phyloP scores from a whole-genome alignment of 1,140 invertebrate species.

The Anastrepha obliqua region DNA sequence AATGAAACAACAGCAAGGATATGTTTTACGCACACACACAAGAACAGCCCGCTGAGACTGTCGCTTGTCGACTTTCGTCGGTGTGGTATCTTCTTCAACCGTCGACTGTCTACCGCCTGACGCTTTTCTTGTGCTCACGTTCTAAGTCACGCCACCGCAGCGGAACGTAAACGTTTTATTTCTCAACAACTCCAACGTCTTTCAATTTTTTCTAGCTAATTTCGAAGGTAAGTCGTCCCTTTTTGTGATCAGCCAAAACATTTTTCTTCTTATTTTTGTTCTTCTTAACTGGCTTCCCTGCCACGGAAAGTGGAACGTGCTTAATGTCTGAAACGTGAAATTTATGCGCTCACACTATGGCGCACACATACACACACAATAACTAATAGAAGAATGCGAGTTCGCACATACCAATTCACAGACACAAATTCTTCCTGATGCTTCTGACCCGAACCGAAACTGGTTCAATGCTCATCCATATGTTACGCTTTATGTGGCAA shows the following conservation, averaged over 20 bases:
- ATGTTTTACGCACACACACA: not conserved
- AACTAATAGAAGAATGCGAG: not conserved
- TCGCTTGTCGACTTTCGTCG: not conserved
- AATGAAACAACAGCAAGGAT: not conserved
- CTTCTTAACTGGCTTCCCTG: not conserved
- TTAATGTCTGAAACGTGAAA: conserved; percentile 37
- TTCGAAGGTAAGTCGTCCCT: not conserved
- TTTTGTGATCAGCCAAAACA: conserved; percentile 1
- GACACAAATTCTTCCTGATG: not conserved
- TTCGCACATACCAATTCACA: not conserved
- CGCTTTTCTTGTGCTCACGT: conserved; percentile 12
- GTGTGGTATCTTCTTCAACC: not conserved
- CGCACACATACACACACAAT: not conserved
- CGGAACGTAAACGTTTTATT: conserved; percentile 6
- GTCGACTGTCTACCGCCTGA: conserved; percentile 24
- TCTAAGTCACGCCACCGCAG: conserved; percentile 25
- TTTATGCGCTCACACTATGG: conserved; percentile 32
- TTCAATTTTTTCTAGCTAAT: conserved; percentile 2
- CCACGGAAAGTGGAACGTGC: conserved; percentile 26
- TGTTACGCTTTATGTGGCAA: conserved; percentile 8
- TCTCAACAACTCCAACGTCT: not conserved
- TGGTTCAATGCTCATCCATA: conserved; percentile 21
- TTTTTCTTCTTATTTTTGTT: not conserved
- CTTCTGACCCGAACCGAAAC: not conserved
- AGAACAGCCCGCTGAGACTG: not conserved